phyloP scores from a whole-genome alignment of 30 jellyfish, hydroid and myxozoan genomes.

The Nemopilema nomurai region DNA sequence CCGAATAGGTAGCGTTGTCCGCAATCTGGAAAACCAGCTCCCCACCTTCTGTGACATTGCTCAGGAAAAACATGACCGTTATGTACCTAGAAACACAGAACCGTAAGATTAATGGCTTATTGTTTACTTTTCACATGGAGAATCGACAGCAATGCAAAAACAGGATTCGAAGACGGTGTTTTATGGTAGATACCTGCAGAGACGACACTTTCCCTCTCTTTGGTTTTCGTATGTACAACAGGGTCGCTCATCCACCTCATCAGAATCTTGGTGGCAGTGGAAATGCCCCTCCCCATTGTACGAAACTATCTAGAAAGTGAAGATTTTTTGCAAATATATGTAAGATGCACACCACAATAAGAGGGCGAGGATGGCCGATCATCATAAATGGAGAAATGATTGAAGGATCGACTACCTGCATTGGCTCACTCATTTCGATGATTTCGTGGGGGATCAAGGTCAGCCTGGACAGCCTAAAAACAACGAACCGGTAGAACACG shows the following conservation, averaged over 20 bases:
- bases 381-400: neutral
- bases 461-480: constrained; percentile 61
- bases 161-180: neutral
- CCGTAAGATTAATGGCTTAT: neutral
- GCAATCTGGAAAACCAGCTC: constrained; percentile 72
- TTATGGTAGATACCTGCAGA: constrained; percentile 47
- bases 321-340: neutral
- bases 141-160: neutral
- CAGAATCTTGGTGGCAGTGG: constrained; percentile 90
- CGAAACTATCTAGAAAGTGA: constrained; percentile 55
- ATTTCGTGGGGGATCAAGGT: constrained; percentile 72
- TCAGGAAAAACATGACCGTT: constrained; percentile 60
- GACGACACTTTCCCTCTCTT: constrained; percentile 56
- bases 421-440: constrained; percentile 89
- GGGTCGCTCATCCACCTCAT: constrained; percentile 77
- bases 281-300: constrained; percentile 86
- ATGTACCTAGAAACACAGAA: constrained; percentile 41
- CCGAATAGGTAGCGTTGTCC: constrained; percentile 58
- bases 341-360: neutral
- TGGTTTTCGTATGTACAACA: constrained; percentile 78
- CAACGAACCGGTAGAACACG: too few relatives aligned
- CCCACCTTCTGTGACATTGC: constrained; percentile 75
- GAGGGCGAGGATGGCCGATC: too few relatives aligned
- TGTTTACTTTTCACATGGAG: neutral
- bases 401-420: constrained; percentile 61